Conservation (phyloP, 2,113 vertebrate species). For the Brienomyrus brachyistius region DNA sequence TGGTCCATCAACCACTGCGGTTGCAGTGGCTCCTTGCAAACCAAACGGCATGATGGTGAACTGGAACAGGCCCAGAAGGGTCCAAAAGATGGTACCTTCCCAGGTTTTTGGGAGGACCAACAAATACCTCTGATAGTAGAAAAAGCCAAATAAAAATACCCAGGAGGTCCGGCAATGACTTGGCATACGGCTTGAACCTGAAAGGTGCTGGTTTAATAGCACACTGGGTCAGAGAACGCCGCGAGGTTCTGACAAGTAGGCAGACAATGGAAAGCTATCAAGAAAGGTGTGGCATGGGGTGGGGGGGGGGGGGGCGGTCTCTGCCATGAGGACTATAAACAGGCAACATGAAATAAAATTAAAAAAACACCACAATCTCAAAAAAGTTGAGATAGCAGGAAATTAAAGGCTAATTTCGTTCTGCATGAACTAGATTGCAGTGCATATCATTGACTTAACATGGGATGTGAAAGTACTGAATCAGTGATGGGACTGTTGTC, state of each 20-base stretch:
- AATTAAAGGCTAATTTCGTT: not conserved
- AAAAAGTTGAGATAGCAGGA: not conserved
- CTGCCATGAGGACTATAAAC: constrained; percentile 16
- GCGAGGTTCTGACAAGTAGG: constrained; percentile 2
- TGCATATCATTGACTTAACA: not conserved
- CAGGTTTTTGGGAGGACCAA: not conserved
- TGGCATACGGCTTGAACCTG: not conserved
- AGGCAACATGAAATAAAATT: not conserved
- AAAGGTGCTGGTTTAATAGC: constrained; percentile 11
- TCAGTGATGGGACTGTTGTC: not conserved
- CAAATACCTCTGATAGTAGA: not conserved
- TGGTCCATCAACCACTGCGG: not conserved
- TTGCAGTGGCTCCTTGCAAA: not conserved
- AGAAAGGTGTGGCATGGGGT: not conserved
- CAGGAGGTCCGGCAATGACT: not conserved
- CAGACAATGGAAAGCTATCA: constrained; percentile 7
- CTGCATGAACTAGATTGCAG: not conserved
- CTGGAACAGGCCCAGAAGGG: not conserved
- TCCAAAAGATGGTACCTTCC: not conserved
- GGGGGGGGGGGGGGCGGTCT: not conserved
- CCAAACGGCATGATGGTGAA: not conserved
- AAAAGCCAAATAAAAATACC: not conserved
- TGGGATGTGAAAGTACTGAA: not conserved
- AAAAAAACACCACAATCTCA: not conserved
- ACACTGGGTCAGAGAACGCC: not conserved